phyloP scores from a whole-genome alignment of 2,113 vertebrate species.

The Rhombomys opimus region DNA sequence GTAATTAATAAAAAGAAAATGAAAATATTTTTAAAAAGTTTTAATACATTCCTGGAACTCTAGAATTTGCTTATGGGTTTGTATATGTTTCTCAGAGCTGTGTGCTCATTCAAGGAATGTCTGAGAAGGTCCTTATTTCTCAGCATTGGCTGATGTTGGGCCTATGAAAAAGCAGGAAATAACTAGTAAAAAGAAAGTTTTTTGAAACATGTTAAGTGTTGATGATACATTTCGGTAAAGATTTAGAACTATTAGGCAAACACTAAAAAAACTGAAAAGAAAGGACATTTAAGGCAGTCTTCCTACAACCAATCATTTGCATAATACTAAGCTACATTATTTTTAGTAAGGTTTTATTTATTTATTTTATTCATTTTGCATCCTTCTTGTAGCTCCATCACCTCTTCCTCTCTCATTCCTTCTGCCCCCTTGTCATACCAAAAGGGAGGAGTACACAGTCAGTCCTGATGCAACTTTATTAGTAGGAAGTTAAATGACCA shows the following conservation, averaged over 20 bases:
- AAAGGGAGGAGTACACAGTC: too few species aligned
- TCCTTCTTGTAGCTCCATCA: too few species aligned
- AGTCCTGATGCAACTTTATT: too few species aligned
- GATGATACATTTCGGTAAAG: background rate
- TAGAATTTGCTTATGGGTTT: background rate
- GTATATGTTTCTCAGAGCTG: background rate
- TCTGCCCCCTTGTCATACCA: too few species aligned
- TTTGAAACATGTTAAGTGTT: background rate
- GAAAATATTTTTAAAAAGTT: background rate
- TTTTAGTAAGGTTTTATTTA: too few species aligned
- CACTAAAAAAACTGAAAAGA: background rate
- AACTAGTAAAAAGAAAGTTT: background rate
- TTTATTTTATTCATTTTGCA: too few species aligned
- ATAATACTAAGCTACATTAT: background rate
- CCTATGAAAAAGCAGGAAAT: background rate
- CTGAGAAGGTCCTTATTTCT: conserved; percentile 1
- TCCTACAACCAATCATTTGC: background rate
- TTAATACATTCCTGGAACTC: background rate
- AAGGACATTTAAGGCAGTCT: background rate
- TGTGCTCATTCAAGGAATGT: background rate
- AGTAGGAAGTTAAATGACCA: background rate
- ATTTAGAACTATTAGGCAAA: background rate
- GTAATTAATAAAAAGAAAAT: too few species aligned
- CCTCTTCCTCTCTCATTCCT: too few species aligned
- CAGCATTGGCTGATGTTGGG: background rate